phyloP scores from a whole-genome alignment of 2,113 vertebrate genomes.

The Petroica traversi region DNA sequence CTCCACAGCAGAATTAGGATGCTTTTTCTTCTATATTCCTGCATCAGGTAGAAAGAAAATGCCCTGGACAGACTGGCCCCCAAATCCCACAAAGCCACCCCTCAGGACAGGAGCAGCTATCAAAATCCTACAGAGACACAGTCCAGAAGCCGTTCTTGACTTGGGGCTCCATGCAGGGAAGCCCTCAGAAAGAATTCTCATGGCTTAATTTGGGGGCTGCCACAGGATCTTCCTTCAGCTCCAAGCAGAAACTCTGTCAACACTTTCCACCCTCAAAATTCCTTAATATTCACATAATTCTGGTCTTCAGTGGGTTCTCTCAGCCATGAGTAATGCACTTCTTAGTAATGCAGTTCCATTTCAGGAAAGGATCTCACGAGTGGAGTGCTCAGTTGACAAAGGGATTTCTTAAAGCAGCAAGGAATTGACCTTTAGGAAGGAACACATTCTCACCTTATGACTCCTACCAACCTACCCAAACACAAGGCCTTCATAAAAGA shows the following conservation, averaged over 20 bases:
- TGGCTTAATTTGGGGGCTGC: neutral
- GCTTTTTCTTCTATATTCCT: neutral
- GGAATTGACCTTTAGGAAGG: neutral
- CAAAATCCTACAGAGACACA: neutral
- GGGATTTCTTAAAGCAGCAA: neutral
- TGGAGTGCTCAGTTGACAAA: neutral
- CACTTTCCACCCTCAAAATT: neutral
- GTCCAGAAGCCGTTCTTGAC: neutral
- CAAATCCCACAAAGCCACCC: neutral
- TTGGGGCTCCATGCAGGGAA: neutral
- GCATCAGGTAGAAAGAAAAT: neutral
- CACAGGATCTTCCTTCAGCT: neutral
- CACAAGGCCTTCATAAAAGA: neutral
- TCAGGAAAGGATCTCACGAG: neutral
- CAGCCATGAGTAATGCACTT: neutral
- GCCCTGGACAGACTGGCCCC: neutral
- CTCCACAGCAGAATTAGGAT: neutral
- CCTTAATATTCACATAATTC: neutral
- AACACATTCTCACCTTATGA: neutral
- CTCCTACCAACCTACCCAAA: neutral
- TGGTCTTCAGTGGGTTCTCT: neutral
- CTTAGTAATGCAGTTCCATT: neutral
- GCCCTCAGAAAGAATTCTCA: neutral
- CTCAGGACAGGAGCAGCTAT: neutral
- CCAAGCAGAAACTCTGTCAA: neutral